Conservation (phyloP, 2,113 vertebrate genomes). For the Thunnus maccoyii region DNA sequence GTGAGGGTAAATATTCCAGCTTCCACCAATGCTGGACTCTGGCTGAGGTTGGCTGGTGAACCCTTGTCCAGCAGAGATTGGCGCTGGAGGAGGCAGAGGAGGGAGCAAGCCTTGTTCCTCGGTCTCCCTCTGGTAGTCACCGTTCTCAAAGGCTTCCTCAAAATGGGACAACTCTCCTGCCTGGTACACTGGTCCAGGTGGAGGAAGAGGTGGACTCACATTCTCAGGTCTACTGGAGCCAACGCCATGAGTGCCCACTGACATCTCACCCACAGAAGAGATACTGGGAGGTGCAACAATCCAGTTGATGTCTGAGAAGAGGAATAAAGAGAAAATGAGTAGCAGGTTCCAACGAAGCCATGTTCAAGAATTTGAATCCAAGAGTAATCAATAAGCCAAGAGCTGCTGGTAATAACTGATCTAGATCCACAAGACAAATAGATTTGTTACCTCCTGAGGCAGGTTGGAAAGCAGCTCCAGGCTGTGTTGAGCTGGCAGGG, state of each 20-base stretch:
- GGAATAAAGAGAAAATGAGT: background rate
- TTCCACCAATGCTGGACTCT: accelerated
- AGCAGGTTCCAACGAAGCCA: no score
- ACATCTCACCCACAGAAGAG: background rate
- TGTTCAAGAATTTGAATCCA: no score
- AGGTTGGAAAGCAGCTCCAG: constrained; percentile 6
- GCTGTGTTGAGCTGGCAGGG: background rate
- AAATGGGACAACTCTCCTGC: constrained; percentile 42
- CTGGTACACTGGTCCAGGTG: constrained; percentile 11
- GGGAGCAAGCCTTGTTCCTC: constrained; percentile 5
- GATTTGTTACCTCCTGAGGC: background rate
- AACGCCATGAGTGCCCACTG: accelerated
- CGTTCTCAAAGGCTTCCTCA: constrained; percentile 12
- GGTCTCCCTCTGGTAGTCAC: background rate
- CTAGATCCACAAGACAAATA: no score
- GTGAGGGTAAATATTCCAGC: background rate
- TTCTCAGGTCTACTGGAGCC: background rate
- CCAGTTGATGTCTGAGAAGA: background rate
- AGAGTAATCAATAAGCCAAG: no score
- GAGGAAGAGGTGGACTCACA: background rate
- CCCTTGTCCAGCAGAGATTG: background rate
- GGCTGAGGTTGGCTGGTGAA: background rate
- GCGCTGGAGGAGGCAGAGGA: background rate
- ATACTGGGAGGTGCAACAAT: background rate
- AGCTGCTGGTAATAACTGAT: no score